Base-by-base conservation (phyloP, 2,113 vertebrate species). In the Chloroceryle aenea region DNA sequence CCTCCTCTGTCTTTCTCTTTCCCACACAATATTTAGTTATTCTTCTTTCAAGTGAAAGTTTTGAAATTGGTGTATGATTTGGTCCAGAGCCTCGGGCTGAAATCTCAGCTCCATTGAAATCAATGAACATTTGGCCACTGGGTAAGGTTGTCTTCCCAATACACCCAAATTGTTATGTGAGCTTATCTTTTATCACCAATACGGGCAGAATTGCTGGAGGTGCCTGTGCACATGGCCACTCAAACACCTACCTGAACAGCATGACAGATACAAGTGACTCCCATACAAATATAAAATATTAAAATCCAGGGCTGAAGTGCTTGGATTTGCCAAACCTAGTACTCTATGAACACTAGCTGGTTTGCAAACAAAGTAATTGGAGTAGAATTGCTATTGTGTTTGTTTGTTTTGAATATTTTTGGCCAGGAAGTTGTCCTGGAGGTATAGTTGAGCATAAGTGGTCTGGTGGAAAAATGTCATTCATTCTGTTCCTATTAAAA, bases 361-460 rank as follows among this genome's bases (percentile, higher is more conserved):
- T 93, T 96, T 97, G 93, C 90, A 96, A 96, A 96, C 95, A 97
- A 96, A 86, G 92, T 96, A 95, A 96, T 95, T 96, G 95, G 93
- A 96, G 95, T 87, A 96, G 95, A 96, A 94, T 97, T 96, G 95
- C 92, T 95, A 97, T 96, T 97, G 96, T 97, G 90, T 90, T 91
- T 96, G 83, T 96, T 97, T 96, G 92, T 97, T 97, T 96, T 97
- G 95, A 97, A 50, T 96, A 95, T 96, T 95, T 96, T 97, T 96
- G 92, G 88, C 95, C 92, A 97, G 95, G 88, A 96, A 94, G 96
- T 96, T 97, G 95, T 95, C 96, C 96, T 96, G 95, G 95, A 96
- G 93, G 89, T 96, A 96, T 92, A 95, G 95, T 94, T 94, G 95
- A 94, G 85, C 91, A 95, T 94, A 96, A 95, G 91, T 82, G 95